Base-by-base conservation (phyloP, 2,888 invertebrate species). In the Sinotaia quadrata region DNA sequence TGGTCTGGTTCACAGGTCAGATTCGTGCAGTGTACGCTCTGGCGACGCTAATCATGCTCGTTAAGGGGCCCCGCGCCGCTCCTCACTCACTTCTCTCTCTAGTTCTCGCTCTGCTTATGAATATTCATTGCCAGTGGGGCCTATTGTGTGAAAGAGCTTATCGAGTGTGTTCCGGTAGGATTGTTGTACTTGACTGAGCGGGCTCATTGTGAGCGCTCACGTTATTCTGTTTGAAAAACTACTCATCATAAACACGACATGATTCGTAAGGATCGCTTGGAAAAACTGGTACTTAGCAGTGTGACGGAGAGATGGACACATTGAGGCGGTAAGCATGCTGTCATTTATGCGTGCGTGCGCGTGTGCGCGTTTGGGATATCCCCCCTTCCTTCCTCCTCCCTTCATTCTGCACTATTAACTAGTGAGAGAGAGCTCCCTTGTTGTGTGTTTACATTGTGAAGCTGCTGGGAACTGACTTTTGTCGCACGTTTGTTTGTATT, bases 141-240 rank as follows among this genome's bases (percentile, higher is more conserved):
- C 70, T 72, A 75, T 75, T 75, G 75, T 75, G 75, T 71, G 71
- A 71, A 72, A 62, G 67, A 74, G 68, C 69, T 72, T 71, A 74
- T 74, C 71, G 74, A 67, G 70, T 68, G 62, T 72, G 71, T 69
- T 70, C 75, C 68, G 70, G 72, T 69, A 62, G 67, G 69, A 69
- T 69, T 69, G 69, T 69, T 63, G 62, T 69, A 63, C 69, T 61
- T 69, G 54, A 63, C 47, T 69, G 62, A 58, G 65, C 56, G 56
- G 54, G 31, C 65, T 65, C 65, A 65, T 65, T 65, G 65, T 65
- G 65, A 31, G 31, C 65, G 52, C 65, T 54, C 41, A 41, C 56
- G 44, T 36, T 56, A 56, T 65, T 65, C 60, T 44, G 56, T 47
- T 61, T 33, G 54, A 65, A 65, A 65, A 65, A 56, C 36, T 65